A percentile compares a stretch with the other conserved stretches of the same genome.
Evolutionary conservation across 2,888 invertebrate species (phyloP).

Genomic region (Lysandra coridon): DNA sequence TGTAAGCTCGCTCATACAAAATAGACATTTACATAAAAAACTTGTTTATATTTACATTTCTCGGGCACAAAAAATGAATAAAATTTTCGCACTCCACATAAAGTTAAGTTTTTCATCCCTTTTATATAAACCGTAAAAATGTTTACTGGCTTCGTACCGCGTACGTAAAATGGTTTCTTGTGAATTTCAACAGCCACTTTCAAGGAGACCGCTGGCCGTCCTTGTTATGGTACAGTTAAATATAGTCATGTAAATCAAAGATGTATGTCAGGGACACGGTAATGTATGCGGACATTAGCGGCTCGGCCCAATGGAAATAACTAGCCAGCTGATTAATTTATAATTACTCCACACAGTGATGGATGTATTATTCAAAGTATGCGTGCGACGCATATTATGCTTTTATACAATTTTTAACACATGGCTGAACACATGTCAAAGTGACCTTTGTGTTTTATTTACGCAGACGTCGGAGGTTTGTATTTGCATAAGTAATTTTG

Average conservation of each 20-base stretch:
- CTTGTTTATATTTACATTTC: slow-evolving; percentile 27
- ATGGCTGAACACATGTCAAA: neutral
- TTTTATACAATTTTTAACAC: slow-evolving; percentile 4
- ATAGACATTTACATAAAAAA: slow-evolving; percentile 26
- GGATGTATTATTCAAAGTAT: slow-evolving; percentile 25
- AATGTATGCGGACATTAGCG: slow-evolving; percentile 29
- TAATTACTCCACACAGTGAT: slow-evolving; percentile 23
- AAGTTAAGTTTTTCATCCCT: slow-evolving; percentile 9
- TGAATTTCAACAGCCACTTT: neutral
- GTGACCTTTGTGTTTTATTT: slow-evolving; percentile 2
- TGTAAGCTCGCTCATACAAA: neutral
- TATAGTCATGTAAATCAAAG: slow-evolving; percentile 33
- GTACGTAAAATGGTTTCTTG: neutral
- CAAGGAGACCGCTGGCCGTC: slow-evolving; percentile 9
- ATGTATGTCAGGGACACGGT: slow-evolving; percentile 32
- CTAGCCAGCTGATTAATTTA: slow-evolving; percentile 28
- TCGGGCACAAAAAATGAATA: slow-evolving; percentile 5
- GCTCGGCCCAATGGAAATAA: slow-evolving; percentile 21
- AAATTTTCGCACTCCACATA: neutral
- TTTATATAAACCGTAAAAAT: slow-evolving; percentile 8
- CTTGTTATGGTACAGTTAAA: slow-evolving; percentile 21
- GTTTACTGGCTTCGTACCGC: neutral
- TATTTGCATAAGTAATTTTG: neutral
- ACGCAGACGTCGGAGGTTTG: neutral
- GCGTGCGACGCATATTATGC: slow-evolving; percentile 3